Evolutionary conservation across 2,113 vertebrate species (phyloP).

Genomic region (Polypterus bichir): DNA sequence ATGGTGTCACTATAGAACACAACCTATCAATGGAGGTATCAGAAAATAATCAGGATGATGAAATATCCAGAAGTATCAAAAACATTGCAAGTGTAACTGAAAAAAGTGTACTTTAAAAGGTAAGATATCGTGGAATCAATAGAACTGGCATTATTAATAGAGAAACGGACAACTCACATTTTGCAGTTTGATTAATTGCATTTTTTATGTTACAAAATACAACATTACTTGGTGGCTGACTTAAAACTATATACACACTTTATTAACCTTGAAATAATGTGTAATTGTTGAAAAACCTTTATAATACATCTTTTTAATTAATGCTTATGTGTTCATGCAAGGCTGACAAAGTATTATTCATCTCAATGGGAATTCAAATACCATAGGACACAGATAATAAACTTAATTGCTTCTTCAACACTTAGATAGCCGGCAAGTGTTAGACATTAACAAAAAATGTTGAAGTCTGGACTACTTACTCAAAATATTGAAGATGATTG

Average conservation of each 20-base stretch:
- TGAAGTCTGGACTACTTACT: constrained; percentile 8
- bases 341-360: constrained; percentile 1
- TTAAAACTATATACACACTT: constrained; percentile 7
- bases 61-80: too few species aligned
- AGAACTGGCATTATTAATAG: too few species aligned
- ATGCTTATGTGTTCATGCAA: constrained; percentile 8
- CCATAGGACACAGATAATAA: constrained; percentile 19
- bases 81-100: too few species aligned
- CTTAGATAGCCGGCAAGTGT: constrained; percentile 10
- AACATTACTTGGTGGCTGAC: too few species aligned
- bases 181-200: too few species aligned
- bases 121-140: too few species aligned
- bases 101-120: too few species aligned
- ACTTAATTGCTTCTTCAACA: constrained; percentile 21
- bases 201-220: too few species aligned
- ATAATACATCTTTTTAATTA: constrained; percentile 3
- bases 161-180: too few species aligned
- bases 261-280: constrained; percentile 22
- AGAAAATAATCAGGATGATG: too few species aligned
- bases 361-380: constrained; percentile 1
- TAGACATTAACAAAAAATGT: constrained; percentile 18
- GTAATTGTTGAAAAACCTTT: constrained; percentile 6
- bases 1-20: too few species aligned
- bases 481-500: constrained; percentile 7
- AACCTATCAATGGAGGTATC: too few species aligned